phyloP scores from a whole-genome alignment of 2,888 invertebrate genomes.

The Meteorus cinctellus region DNA sequence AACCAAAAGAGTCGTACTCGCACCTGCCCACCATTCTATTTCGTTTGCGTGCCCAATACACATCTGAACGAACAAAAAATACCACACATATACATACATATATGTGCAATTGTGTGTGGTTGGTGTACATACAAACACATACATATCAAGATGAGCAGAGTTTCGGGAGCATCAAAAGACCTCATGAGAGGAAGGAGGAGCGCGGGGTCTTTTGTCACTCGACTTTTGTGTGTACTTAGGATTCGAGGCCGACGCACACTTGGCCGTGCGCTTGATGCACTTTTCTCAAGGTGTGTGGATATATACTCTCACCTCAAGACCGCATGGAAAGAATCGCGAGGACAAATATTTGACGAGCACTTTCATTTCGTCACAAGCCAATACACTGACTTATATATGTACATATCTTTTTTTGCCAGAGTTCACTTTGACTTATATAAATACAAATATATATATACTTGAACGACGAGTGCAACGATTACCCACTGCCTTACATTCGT shows the following conservation, averaged over 20 bases:
- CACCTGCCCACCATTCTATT: constrained; percentile 25
- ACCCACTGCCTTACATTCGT: constrained; percentile 59
- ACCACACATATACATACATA: background rate
- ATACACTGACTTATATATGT: constrained; percentile 28
- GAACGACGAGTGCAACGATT: constrained; percentile 49
- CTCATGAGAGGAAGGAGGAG: constrained; percentile 19
- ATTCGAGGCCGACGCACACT: constrained; percentile 35
- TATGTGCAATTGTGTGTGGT: too few species aligned
- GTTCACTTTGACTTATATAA: constrained; percentile 30
- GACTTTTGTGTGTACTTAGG: constrained; percentile 45
- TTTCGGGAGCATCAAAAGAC: constrained; percentile 35
- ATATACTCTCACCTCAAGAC: constrained; percentile 18
- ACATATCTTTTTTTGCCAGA: constrained; percentile 35
- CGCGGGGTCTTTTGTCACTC: constrained; percentile 28
- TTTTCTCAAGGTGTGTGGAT: constrained; percentile 31
- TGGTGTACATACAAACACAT: background rate
- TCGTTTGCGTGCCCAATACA: background rate
- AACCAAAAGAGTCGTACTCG: constrained; percentile 16
- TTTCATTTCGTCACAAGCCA: constrained; percentile 36
- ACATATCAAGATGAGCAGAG: background rate
- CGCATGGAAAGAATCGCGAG: constrained; percentile 33
- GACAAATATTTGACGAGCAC: constrained; percentile 42
- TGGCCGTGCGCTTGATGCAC: constrained; percentile 34
- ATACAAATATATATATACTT: constrained; percentile 31
- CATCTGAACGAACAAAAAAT: too few species aligned